Conservation (phyloP, 2,797 vertebrate genomes). For the Pygocentrus nattereri region DNA sequence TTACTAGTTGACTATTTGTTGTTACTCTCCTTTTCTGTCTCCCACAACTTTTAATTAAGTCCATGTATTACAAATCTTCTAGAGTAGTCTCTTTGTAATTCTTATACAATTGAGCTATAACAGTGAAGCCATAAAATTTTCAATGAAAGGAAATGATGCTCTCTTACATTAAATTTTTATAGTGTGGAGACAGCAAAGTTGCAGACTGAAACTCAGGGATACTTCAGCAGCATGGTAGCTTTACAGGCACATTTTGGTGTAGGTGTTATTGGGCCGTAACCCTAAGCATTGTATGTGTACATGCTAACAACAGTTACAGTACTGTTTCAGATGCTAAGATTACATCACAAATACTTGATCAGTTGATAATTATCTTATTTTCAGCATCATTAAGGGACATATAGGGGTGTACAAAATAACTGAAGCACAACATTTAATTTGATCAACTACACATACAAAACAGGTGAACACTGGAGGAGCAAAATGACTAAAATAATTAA, state of each 20-base stretch:
- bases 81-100: background rate
- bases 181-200: background rate
- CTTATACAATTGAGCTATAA: background rate
- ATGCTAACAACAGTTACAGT: background rate
- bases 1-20: too few relatives aligned
- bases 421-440: too few relatives aligned
- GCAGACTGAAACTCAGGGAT: too few relatives aligned
- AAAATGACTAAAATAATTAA: too few relatives aligned
- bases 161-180: background rate
- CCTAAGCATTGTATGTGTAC: background rate
- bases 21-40: background rate
- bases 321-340: background rate
- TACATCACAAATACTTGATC: background rate
- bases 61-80: background rate
- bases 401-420: too few relatives aligned
- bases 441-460: too few relatives aligned
- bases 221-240: background rate
- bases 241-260: background rate
- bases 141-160: background rate
- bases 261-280: background rate
- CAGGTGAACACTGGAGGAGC: too few relatives aligned
- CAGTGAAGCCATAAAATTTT: background rate
- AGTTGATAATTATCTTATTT: background rate
- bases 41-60: background rate
- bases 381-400: too few relatives aligned